Evolutionary conservation across 2,113 vertebrate species (phyloP).

Genomic region (Delphinus delphis): DNA sequence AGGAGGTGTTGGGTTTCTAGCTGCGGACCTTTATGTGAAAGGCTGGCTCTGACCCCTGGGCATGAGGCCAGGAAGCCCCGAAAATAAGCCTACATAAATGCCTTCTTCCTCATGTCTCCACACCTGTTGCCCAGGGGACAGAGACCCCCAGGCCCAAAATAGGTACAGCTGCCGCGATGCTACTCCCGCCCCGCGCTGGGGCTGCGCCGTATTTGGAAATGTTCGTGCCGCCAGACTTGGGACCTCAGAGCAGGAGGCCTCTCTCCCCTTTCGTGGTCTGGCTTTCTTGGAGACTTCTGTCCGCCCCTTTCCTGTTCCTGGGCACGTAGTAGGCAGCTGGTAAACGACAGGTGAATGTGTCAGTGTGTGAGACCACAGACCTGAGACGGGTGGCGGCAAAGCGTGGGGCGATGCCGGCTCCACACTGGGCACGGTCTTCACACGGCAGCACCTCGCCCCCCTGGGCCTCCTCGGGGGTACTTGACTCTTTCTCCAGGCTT

Average conservation of each 20-base stretch:
- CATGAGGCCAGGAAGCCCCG: background rate
- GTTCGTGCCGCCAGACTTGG: background rate
- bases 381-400: background rate
- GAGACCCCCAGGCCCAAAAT: constrained; percentile 50
- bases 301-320: background rate
- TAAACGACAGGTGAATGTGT: background rate
- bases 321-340: background rate
- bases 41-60: background rate
- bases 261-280: background rate
- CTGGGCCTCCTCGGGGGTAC: background rate
- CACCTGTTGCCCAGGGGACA: constrained; percentile 4
- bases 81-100: background rate
- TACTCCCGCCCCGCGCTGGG: background rate
- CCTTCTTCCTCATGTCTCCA: background rate
- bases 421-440: background rate
- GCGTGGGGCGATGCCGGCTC: no score
- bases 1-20: background rate
- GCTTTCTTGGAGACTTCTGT: background rate
- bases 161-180: constrained; percentile 3
- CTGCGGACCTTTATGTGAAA: background rate
- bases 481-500: background rate
- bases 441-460: background rate
- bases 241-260: background rate
- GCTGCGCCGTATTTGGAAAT: background rate
- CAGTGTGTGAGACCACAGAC: background rate